Conservation (phyloP, 2,888 invertebrate genomes). For the Scaptomyza tumidula region DNA sequence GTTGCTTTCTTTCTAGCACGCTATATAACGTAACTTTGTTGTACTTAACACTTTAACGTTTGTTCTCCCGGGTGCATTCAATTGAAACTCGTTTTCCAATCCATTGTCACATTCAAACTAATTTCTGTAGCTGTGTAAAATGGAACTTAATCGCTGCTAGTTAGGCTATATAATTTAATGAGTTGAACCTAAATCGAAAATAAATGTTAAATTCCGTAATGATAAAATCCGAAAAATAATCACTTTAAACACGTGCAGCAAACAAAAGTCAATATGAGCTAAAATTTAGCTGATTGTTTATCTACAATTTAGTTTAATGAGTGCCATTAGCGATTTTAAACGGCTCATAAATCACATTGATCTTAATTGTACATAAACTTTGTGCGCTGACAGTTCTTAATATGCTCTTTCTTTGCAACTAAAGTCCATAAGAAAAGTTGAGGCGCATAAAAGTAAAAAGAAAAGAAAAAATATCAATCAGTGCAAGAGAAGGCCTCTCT, state of each 20-base stretch:
- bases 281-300: neutral
- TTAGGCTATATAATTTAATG: constrained; percentile 10
- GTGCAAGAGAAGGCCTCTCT: constrained; percentile 8
- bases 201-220: neutral
- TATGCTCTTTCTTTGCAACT: constrained; percentile 8
- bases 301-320: neutral
- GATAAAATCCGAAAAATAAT: too few relatives aligned
- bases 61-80: constrained; percentile 22
- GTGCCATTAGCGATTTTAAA: neutral
- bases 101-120: constrained; percentile 28
- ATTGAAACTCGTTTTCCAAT: constrained; percentile 28
- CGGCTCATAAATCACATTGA: constrained; percentile 7
- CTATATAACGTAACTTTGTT: neutral
- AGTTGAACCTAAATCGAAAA: neutral
- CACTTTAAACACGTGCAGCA: too few relatives aligned
- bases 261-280: neutral
- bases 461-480: constrained; percentile 39
- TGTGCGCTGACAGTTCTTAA: constrained; percentile 23
- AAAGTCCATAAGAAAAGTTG: constrained; percentile 41
- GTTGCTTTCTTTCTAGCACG: neutral
- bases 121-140: constrained; percentile 51
- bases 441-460: constrained; percentile 16
- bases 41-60: too few relatives aligned
- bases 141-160: constrained; percentile 23
- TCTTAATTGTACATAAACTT: constrained; percentile 1